Percentiles rank a stretch among this genome's conserved stretches.
Conservation (phyloP, 2,797 vertebrate species). For the Salarias fasciatus region DNA sequence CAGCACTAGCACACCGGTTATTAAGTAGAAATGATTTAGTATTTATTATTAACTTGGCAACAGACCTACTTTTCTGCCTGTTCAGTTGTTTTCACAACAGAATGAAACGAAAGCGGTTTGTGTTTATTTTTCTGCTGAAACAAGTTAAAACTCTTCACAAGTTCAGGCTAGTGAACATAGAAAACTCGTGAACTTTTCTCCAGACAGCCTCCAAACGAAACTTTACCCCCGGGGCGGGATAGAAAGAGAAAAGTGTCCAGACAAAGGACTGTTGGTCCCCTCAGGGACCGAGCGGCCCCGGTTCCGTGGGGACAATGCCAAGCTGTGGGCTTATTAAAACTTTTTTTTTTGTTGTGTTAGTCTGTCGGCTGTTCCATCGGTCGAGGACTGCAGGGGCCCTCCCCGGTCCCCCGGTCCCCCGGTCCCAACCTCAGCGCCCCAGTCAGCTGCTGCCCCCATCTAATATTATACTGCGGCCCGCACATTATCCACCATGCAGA, state of each 20-base stretch:
- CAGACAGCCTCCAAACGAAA: background rate
- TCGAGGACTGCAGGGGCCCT: conserved; percentile 85
- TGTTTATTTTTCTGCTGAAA: conserved; percentile 2
- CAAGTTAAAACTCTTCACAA: conserved; percentile 5
- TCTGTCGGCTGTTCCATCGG: conserved; percentile 95
- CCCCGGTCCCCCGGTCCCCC: conserved; percentile 72
- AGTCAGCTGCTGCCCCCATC: conserved; percentile 94
- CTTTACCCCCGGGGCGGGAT: conserved; percentile 21
- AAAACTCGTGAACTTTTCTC: conserved; percentile 23
- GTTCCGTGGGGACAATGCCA: conserved; percentile 84
- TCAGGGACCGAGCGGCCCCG: conserved; percentile 74
- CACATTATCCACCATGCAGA: conserved; percentile 83
- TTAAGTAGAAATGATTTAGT: too few species aligned
- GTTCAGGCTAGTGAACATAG: too few species aligned
- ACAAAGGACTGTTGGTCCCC: conserved; percentile 86
- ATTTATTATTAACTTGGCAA: too few species aligned
- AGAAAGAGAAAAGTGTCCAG: conserved; percentile 45
- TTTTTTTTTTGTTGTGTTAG: conserved; percentile 76
- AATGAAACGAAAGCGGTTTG: too few species aligned
- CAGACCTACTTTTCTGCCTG: too few species aligned
- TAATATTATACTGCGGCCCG: conserved; percentile 92
- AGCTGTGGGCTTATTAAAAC: conserved; percentile 88
- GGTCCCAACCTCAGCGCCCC: conserved; percentile 74
- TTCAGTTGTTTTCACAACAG: too few species aligned
- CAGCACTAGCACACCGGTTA: too few species aligned